Evolutionary conservation across 2,113 vertebrate genomes (phyloP).

Genomic region (human): GRCh38 chr9:107654001-107654500

Average conservation of each 20-base stretch:
- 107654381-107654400: too few species aligned
- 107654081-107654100: slow-evolving; percentile 12
- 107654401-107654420: too few species aligned
- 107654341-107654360: too few species aligned
- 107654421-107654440: neutral
- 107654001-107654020: slow-evolving; percentile 44
- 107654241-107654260: too few species aligned
- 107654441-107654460: neutral
- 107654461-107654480: neutral
- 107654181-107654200: neutral
- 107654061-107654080: neutral
- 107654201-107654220: too few species aligned
- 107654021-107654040: neutral
- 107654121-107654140: neutral
- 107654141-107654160: neutral
- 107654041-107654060: neutral
- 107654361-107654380: too few species aligned
- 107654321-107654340: too few species aligned
- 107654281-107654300: too few species aligned
- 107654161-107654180: neutral
- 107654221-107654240: too few species aligned
- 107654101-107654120: neutral
- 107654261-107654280: too few species aligned
- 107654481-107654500: neutral
- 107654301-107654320: too few species aligned